phyloP scores from a whole-genome alignment of 1,140 invertebrate species.

The Zaprionus ornatus region DNA sequence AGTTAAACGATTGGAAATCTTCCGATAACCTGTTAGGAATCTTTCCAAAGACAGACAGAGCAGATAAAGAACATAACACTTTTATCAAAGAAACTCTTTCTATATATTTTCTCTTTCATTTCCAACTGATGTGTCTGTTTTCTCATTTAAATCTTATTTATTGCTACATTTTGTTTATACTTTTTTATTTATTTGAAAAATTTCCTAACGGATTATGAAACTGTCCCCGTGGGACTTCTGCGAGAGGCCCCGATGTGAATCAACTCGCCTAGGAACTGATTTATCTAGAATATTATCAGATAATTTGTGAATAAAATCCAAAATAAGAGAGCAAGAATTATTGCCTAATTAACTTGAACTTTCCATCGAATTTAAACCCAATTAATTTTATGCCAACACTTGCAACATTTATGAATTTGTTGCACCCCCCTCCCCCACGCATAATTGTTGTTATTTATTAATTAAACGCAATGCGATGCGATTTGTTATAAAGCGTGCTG shows the following conservation, averaged over 20 bases:
- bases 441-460: constrained; percentile 64
- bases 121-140: neutral
- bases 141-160: constrained; percentile 32
- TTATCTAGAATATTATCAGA: constrained; percentile 51
- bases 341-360: constrained; percentile 62
- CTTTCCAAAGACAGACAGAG: neutral
- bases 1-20: neutral
- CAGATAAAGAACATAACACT: neutral
- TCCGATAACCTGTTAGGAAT: neutral
- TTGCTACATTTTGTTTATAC: constrained; percentile 29
- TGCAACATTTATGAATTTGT: constrained; percentile 59
- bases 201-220: constrained; percentile 54
- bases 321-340: constrained; percentile 21
- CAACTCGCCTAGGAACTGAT: constrained; percentile 36
- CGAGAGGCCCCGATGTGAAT: constrained; percentile 19
- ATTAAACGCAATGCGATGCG: constrained; percentile 50
- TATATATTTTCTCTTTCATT: neutral
- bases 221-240: constrained; percentile 48
- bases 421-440: constrained; percentile 11
- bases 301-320: constrained; percentile 22
- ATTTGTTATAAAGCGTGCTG: constrained; percentile 54
- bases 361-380: neutral
- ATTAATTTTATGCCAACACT: constrained; percentile 35
- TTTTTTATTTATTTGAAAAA: constrained; percentile 21
- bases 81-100: neutral